Evolutionary conservation across 2,113 vertebrate species (phyloP).

Genomic region (Elachura formosa): DNA sequence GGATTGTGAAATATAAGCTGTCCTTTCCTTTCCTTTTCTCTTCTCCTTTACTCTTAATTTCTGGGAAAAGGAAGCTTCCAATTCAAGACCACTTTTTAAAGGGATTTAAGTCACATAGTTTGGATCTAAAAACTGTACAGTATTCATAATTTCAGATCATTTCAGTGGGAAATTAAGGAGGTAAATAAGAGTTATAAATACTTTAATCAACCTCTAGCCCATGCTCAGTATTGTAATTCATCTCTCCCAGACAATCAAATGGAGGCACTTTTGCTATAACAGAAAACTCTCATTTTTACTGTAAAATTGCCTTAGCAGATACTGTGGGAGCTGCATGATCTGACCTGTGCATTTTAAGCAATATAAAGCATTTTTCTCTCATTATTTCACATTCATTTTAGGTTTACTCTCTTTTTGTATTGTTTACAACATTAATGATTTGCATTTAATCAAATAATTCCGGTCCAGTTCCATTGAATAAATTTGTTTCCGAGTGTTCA

Average conservation of each 20-base stretch:
- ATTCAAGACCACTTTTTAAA: not conserved
- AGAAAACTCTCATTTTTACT: not conserved
- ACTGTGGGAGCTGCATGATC: not conserved
- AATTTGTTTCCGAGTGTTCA: constrained; percentile 24
- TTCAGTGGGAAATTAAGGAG: not conserved
- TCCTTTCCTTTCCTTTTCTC: not conserved
- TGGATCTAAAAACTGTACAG: not conserved
- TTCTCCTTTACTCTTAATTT: not conserved
- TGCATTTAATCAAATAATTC: constrained; percentile 47
- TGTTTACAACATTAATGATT: constrained; percentile 14
- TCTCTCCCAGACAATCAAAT: not conserved
- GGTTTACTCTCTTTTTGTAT: not conserved
- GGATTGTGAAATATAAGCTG: not conserved
- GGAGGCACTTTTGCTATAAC: not conserved
- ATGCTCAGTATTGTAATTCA: not conserved
- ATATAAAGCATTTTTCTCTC: not conserved
- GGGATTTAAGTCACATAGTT: not conserved
- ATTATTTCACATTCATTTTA: not conserved
- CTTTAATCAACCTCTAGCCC: not conserved
- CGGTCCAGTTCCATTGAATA: not conserved
- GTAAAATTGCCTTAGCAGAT: not conserved
- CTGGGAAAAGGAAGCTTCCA: not conserved
- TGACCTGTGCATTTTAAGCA: not conserved
- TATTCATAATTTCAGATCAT: not conserved
- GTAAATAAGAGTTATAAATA: not conserved